Evolutionary conservation across 2,797 vertebrate genomes (phyloP), one percentile per base, ranked within the genome.

Genomic region (Pterois miles): DNA sequence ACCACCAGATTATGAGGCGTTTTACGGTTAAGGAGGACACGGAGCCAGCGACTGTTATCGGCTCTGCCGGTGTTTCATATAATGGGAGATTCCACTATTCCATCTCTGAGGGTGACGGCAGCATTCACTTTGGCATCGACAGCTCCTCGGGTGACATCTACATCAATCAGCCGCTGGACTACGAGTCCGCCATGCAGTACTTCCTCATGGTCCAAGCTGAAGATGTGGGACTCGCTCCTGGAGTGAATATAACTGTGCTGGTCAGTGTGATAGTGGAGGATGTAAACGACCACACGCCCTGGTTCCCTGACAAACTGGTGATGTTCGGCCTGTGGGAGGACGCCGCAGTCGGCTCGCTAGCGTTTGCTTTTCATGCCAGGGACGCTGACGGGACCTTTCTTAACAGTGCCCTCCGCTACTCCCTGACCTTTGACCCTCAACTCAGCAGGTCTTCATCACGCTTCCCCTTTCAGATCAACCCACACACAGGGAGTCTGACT

Each of bases 161-260:
- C 54, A 88, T 98, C 77, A 95, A 93, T 74, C 96, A 95, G 86
- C 95, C 94, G 27, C 94, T 99, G 76, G 97, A 99, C 93, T 99
- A 97, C 27, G 98, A 99, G 92, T 92, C 92, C 1, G 82, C 86
- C 6, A 84, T 92, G 0, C 96, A 95, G 74, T 97, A 97, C 86
- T 90, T 95, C 80, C 91, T 99, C 65, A 82, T 94, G 81, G 91
- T 97, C 50, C 82, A 79, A 18, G 88, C 94, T 31, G 93, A 95
- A 70, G 95, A 97, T 5, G 73, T 33, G 1, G 86, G 23, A 8
- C 80, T 90, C 33, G 12, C 89, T 7, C 65, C 91, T 50, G 94
- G 92, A 18, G 81, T 71, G n/a, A 96, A 95, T 4, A 7, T 92
- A 74, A 95, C 97, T 0, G 74, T 98, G 29, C 94, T 83, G 36